Evolutionary conservation across 2,888 invertebrate species (phyloP), one percentile per base, ranked within the genome.

Genomic region (Eucera pruinosa): DNA sequence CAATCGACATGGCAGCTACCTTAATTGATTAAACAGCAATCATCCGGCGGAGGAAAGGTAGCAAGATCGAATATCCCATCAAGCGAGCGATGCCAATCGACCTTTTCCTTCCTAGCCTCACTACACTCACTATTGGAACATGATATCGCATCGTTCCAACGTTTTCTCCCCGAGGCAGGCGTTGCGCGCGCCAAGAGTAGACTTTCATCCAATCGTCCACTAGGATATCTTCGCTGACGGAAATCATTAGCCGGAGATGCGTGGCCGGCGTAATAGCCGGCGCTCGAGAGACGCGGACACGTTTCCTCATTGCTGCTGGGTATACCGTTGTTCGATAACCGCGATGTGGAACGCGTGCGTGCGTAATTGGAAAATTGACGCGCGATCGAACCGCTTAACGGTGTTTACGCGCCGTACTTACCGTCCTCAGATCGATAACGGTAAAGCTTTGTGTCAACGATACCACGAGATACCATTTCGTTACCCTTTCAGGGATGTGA

Each of bases 301-400:
- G 84, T 89, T 89, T 89, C 88, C 88, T 88, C 86, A 86, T 89
- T 87, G 87, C 85, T 70, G 80, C 75, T 45, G 33, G 13, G 70
- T 61, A 84, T 88, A 86, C 87, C 86, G 87, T 88, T 89, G 82
- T 45, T 70, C 81, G 86, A 87, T 87, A 88, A 87, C 75, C 71
- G 80, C 86, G 73, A 80, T 74, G 81, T 79, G 78, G 72, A 80
- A 86, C 83, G 81, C 78, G 79, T 75, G 78, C 78, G 80, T 76
- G 75, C 74, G 84, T 87, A 87, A 88, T 88, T 87, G 84, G 87
- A 81, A 88, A 85, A 87, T 87, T 79, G 83, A 86, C 76, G 82
- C 82, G 76, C 85, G 77, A 85, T 85, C 84, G 70, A 72, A 78
- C 78, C 75, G 77, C 77, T 82, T 81, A 79, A 71, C 84, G 74